These are phyloP conservation scores for Salvelinus alpinus DNA, from an alignment of 2,113 vertebrate genomes.

Conservation along the genomic window DNA sequence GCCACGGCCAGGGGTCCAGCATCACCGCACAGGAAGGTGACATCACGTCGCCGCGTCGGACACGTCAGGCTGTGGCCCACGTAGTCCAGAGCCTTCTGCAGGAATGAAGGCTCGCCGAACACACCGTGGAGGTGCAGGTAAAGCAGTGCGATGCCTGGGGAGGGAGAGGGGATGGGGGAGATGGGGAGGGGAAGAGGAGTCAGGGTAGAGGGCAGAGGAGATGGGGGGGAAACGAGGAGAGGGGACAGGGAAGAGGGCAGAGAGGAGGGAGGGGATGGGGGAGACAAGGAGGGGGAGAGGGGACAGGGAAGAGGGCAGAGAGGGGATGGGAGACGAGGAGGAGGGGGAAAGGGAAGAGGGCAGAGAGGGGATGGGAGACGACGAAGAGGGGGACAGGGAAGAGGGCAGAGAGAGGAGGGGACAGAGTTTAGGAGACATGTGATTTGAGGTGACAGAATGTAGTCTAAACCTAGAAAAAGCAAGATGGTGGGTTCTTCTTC, in stretches of 20 bases:
- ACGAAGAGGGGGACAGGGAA: too few species aligned
- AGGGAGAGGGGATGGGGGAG: slow-evolving; percentile 1
- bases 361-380: too few species aligned
- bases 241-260: too few species aligned
- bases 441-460: background rate
- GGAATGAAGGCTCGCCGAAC: slow-evolving; percentile 80
- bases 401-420: background rate
- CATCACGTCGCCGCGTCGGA: slow-evolving; percentile 80
- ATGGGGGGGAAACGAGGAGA: too few species aligned
- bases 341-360: too few species aligned
- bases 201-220: background rate
- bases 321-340: too few species aligned
- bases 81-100: slow-evolving; percentile 82
- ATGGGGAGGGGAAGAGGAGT: background rate
- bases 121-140: slow-evolving; percentile 88
- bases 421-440: background rate
- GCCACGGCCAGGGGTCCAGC: slow-evolving; percentile 87
- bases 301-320: background rate
- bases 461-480: background rate
- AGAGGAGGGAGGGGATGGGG: too few species aligned
- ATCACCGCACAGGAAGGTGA: slow-evolving; percentile 94
- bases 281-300: too few species aligned
- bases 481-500: background rate
- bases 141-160: slow-evolving; percentile 88
- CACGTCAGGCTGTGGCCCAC: slow-evolving; percentile 81